Percentiles rank a stretch among this genome's conserved stretches.
Conservation (phyloP, 2,888 invertebrate genomes). For the Pimpla rufipes region DNA sequence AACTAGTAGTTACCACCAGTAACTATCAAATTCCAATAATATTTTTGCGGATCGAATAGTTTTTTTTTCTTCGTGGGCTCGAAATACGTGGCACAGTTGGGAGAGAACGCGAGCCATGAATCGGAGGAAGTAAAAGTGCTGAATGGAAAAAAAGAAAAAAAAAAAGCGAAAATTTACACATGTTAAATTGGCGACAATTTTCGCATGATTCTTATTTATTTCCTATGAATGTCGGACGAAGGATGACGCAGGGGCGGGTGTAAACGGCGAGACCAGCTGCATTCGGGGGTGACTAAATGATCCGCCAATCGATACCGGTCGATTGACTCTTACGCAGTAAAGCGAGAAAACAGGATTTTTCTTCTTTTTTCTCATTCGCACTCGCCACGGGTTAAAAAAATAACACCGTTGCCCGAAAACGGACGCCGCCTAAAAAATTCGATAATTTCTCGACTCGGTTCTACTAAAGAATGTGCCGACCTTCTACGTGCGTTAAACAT, state of each 20-base stretch:
- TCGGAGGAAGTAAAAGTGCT: background rate
- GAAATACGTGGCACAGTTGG: constrained; percentile 2
- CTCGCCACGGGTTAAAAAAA: constrained; percentile 32
- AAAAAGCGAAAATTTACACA: background rate
- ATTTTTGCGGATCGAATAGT: too few relatives aligned
- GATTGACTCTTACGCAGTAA: constrained; percentile 69
- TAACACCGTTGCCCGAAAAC: constrained; percentile 12
- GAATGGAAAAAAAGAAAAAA: background rate
- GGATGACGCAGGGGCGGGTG: constrained; percentile 9
- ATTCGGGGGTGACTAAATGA: constrained; percentile 65
- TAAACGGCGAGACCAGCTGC: constrained; percentile 77
- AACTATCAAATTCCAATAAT: too few relatives aligned
- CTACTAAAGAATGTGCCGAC: constrained; percentile 42
- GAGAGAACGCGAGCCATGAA: constrained; percentile 2
- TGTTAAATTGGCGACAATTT: constrained; percentile 16
- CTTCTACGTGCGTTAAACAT: constrained; percentile 53
- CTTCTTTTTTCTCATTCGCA: constrained; percentile 25
- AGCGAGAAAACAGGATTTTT: constrained; percentile 34
- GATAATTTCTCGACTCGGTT: constrained; percentile 32
- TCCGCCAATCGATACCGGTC: constrained; percentile 75
- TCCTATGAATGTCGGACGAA: constrained; percentile 13
- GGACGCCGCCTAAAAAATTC: constrained; percentile 11
- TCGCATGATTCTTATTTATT: constrained; percentile 13
- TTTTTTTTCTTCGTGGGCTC: background rate
- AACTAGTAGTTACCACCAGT: too few relatives aligned